Conservation (phyloP, 2,888 invertebrate genomes). For the Pocota personata region DNA sequence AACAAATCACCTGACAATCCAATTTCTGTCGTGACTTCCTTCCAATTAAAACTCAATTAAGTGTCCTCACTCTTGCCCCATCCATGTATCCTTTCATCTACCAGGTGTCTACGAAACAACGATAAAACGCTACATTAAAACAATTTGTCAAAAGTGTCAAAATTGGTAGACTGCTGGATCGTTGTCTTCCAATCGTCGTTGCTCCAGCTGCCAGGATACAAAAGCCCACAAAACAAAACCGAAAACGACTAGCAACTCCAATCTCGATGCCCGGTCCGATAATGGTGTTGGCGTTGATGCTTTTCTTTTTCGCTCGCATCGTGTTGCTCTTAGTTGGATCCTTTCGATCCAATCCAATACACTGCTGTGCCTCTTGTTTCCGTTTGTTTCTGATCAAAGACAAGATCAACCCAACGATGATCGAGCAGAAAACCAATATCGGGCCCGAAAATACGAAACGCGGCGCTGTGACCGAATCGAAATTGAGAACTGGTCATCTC, state of each 20-base stretch:
- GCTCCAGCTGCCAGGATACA: constrained; percentile 48
- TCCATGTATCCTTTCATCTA: constrained; percentile 1
- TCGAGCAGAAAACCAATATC: constrained; percentile 75
- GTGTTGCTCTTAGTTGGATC: constrained; percentile 31
- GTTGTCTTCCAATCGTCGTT: constrained; percentile 20
- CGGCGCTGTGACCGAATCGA: constrained; percentile 48
- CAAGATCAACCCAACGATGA: constrained; percentile 69
- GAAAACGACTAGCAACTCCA: constrained; percentile 16
- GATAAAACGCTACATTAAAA: constrained; percentile 77
- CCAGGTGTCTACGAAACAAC: constrained; percentile 36
- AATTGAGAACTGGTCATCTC: constrained; percentile 66
- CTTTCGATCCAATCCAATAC: constrained; percentile 55
- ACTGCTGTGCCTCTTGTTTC: constrained; percentile 14
- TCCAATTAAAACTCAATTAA: constrained; percentile 70
- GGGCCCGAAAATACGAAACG: constrained; percentile 30
- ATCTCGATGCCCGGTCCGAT: constrained; percentile 15
- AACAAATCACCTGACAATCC: constrained; percentile 59
- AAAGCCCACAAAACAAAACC: constrained; percentile 22
- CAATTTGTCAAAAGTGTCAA: constrained; percentile 80
- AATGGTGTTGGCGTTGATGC: constrained; percentile 70
- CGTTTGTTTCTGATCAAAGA: constrained; percentile 44
- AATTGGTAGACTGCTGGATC: constrained; percentile 66
- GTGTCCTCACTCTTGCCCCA: constrained; percentile 27
- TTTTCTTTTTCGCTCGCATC: constrained; percentile 38
- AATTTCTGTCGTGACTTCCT: constrained; percentile 69